A percentile compares a stretch with the other conserved stretches of the same genome.
Conservation (phyloP, 2,797 vertebrate species). For the Sebastes flavidus region DNA sequence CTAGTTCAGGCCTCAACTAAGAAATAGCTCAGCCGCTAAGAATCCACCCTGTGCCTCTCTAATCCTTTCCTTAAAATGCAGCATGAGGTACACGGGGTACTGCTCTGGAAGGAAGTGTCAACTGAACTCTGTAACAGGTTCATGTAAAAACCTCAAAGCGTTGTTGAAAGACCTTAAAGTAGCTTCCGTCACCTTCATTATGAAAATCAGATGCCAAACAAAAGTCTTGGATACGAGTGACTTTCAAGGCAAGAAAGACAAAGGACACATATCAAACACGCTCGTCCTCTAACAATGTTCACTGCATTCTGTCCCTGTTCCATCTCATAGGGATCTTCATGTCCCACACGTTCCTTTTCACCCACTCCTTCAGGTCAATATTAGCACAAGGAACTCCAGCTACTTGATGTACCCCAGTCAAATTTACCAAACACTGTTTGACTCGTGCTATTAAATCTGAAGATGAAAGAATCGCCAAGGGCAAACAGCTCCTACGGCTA, state of each 20-base stretch:
- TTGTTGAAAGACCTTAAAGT: slow-evolving; percentile 19
- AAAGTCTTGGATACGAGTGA: slow-evolving; percentile 46
- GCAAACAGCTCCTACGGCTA: slow-evolving; percentile 70
- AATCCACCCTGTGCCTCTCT: neutral
- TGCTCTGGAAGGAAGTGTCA: neutral
- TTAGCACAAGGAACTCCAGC: slow-evolving; percentile 73
- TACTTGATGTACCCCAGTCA: slow-evolving; percentile 72
- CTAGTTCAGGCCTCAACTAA: neutral
- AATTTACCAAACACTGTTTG: slow-evolving; percentile 77
- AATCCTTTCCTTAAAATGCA: neutral
- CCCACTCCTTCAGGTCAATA: slow-evolving; percentile 72
- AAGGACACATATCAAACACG: slow-evolving; percentile 67
- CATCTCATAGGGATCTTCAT: slow-evolving; percentile 58
- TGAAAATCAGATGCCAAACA: slow-evolving; percentile 63
- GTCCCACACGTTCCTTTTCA: slow-evolving; percentile 49
- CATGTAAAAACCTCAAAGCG: neutral
- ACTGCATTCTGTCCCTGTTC: slow-evolving; percentile 17
- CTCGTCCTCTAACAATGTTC: slow-evolving; percentile 47
- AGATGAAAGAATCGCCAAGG: slow-evolving; percentile 75
- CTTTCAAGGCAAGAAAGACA: slow-evolving; percentile 60
- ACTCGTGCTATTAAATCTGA: slow-evolving; percentile 68
- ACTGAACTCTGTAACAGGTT: slow-evolving; percentile 14
- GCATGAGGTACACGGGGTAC: neutral
- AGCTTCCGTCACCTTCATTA: slow-evolving; percentile 42
- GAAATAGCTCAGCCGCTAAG: neutral